Conservation (phyloP, 2,113 vertebrate genomes). For the Pseudonaja textilis region DNA sequence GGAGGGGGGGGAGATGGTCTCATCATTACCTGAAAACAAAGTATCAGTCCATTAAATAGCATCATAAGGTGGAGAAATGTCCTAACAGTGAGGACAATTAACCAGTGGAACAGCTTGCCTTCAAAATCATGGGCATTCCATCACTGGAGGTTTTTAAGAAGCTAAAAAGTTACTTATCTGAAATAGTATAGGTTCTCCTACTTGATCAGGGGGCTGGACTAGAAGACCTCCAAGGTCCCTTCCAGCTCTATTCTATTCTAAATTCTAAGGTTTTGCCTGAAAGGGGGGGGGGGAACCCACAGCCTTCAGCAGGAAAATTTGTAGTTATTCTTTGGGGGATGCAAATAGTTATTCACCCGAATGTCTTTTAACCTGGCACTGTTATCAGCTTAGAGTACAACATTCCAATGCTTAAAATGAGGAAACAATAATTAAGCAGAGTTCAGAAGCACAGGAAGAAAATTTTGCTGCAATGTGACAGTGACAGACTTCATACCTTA, state of each 20-base stretch:
- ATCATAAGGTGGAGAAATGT: background rate
- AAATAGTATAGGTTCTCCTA: no score
- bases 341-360: background rate
- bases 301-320: background rate
- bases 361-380: background rate
- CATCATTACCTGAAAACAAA: background rate
- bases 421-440: background rate
- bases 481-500: background rate
- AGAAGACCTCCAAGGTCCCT: no score
- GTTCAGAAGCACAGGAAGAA: background rate
- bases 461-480: background rate
- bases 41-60: background rate
- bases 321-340: background rate
- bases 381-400: background rate
- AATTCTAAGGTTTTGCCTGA: no score
- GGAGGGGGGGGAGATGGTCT: background rate
- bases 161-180: no score
- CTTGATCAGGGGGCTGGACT: no score
- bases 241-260: no score
- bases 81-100: no score
- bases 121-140: no score
- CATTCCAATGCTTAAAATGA: background rate
- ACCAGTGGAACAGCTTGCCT: no score
- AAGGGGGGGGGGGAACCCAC: fast-evolving
- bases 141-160: no score